Evolutionary conservation across 2,888 invertebrate species (phyloP), one percentile per base, ranked within the genome.

Genomic region (Pollenia labialis): DNA sequence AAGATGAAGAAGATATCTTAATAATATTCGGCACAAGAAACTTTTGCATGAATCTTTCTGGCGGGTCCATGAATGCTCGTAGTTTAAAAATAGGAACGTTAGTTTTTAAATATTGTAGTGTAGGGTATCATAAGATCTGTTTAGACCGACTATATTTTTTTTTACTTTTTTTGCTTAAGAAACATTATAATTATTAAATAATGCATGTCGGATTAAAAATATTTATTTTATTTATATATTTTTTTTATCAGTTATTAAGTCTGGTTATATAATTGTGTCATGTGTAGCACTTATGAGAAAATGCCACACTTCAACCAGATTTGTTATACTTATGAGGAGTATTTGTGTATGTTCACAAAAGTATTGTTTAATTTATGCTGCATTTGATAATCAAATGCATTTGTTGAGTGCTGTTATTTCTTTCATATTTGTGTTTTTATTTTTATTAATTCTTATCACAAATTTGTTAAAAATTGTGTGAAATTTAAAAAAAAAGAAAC

Each of bases 141-240:
- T 1, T 6, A 0, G 32, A 0, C 32, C 32, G 6, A 32, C 32
- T 32, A 6, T 32, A 6, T 6, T 32, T 32, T 32, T 32, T 32
- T 76, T 50, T 23, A 23, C 23, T 23, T 18, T 16, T 48, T 40
- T 32, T 42, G 16, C 6, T 54, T 54, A 46, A 46, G 50, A 68
- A 71, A 54, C 46, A 60, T 54, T 66, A 69, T 69, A 69, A 52
- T 54, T 66, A 82, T 62, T 76, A 46, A 76, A 75, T 48, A 76
- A 76, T 69, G 69, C 74, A 68, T 56, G 66, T 74, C n/a, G n/a
- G n/a, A 68, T 82, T 60, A 58, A 64, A 75, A 52, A 52, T 69
- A 64, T 76, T 69, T 54, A 54, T 76, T 56, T 82, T 62, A 62
- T 83, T 83, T 68, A 60, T 76, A 75, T 75, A 50, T 66, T 66